Evolutionary conservation across 2,113 vertebrate genomes (phyloP), one percentile per base, ranked within the genome.

Genomic region (Isurus oxyrinchus): DNA sequence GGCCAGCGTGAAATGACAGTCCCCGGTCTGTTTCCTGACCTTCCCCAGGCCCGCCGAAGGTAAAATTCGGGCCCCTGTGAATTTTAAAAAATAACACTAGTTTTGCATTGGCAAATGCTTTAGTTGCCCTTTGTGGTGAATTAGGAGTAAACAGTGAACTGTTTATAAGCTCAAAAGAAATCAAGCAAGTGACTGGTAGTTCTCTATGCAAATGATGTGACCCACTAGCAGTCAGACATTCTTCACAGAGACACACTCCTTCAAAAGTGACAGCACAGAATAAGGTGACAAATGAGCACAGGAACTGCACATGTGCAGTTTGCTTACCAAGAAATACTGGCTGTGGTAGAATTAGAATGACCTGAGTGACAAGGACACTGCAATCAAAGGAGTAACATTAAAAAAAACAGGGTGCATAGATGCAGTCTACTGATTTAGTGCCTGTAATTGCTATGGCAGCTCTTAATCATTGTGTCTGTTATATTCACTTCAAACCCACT

Each of bases 381-480:
- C 67, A 95, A 95, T 95, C 94, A 95, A 31, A 95, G 66, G 44
- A 76, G 94, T 8, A 35, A 69, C 67, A 76, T 44, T 90, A 55
- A 66, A 94, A 94, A 95, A 55, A 95, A 72, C 63, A 53, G 94
- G 94, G 44, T 72, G 67, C 49, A 35, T n/a, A 25, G 94, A 76
- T 95, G 49, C 67, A 31, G 66, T 76, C 23, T 72, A 55, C 49
- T 53, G 67, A 95, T 55, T 95, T 76, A 55, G 66, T 55, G 94
- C 8, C 49, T 72, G 10, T 55, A 95, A 72, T 95, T 76, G 94
- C 66, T 31, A 31, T 95, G 94, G 55, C 94, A 95, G 94, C 94
- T 53, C 94, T 95, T 95, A 95, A 95, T 95, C 94, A 95, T 76
- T 95, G 66, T 76, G 94, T 95, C 94, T 95, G 94, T 69, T 76